Evolutionary conservation across 2,888 invertebrate genomes (phyloP).

Genomic region (Blastobasis lacticolella): DNA sequence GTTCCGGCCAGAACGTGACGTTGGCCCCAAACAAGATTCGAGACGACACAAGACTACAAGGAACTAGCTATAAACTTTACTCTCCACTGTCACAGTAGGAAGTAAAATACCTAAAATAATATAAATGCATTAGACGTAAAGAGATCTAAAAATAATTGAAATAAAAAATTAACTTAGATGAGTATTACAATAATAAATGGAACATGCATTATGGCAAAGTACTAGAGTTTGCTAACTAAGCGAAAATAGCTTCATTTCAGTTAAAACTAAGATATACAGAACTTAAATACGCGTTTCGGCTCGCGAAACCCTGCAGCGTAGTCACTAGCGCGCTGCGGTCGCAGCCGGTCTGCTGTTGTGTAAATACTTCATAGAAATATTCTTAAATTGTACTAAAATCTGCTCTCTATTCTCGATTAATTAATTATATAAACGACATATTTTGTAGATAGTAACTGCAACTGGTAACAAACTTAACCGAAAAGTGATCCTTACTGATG

Average conservation of each 20-base stretch:
- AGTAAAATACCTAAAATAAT: conserved; percentile 49
- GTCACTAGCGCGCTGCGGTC: not conserved
- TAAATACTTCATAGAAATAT: not conserved
- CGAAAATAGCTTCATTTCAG: conserved; percentile 68
- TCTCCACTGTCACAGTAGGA: conserved; percentile 40
- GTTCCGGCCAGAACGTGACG: conserved; percentile 31
- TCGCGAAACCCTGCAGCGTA: not conserved
- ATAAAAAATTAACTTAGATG: conserved; percentile 66
- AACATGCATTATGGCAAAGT: conserved; percentile 76
- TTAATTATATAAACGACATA: conserved; percentile 7
- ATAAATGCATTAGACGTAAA: conserved; percentile 73
- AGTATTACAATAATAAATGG: conserved; percentile 73
- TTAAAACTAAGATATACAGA: conserved; percentile 52
- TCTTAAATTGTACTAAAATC: conserved; percentile 8
- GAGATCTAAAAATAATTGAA: conserved; percentile 72
- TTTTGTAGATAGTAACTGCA: conserved; percentile 53
- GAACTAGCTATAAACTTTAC: conserved; percentile 44
- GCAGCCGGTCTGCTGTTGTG: not conserved
- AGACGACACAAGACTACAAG: conserved; percentile 43
- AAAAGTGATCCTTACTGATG: conserved; percentile 27
- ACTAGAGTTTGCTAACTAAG: conserved; percentile 70
- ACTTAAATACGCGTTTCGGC: conserved; percentile 24
- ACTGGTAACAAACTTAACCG: conserved; percentile 64
- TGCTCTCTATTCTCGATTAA: not conserved
- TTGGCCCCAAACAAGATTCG: conserved; percentile 47